Evolutionary conservation across 1,140 invertebrate genomes (phyloP).

Genomic region (Apis mellifera): Amel_HAv3.1 CM009946.2:6779001-6779500

Average conservation of each 20-base stretch:
- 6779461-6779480: conserved; percentile 96
- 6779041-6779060: conserved; percentile 84
- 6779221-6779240: conserved; percentile 95
- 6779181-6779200: conserved; percentile 91
- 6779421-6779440: conserved; percentile 96
- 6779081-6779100: conserved; percentile 96
- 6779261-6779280: conserved; percentile 94
- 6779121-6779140: conserved; percentile 94
- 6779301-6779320: conserved; percentile 82
- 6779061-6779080: conserved; percentile 96
- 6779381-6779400: conserved; percentile 99
- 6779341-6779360: no score
- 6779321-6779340: no score
- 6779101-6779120: conserved; percentile 95
- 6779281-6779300: conserved; percentile 94
- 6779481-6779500: conserved; percentile 94
- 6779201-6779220: conserved; percentile 94
- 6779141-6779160: conserved; percentile 98
- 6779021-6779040: neutral
- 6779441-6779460: conserved; percentile 95
- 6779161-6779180: conserved; percentile 93
- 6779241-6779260: conserved; percentile 96
- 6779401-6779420: conserved; percentile 98
- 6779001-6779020: conserved; percentile 43
- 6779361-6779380: no score